Evolutionary conservation across 2,113 vertebrate species (phyloP), one percentile per base, ranked within the genome.

Genomic region (Clarias batrachus): DNA sequence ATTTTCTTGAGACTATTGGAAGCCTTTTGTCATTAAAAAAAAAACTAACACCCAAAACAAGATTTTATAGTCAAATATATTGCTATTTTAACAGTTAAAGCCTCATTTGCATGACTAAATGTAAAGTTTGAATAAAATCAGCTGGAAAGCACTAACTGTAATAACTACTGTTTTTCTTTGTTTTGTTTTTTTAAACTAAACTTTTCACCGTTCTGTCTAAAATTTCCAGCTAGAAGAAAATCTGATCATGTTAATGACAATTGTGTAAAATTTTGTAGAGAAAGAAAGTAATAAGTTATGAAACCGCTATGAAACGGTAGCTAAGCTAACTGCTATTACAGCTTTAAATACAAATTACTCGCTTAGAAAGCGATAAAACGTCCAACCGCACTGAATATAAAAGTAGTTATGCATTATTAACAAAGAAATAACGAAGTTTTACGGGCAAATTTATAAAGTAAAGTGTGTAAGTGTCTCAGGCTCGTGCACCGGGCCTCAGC

Each of bases 401-500:
- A 52, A n/a, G 27, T 9, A 14, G 0, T 52, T 7, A 0, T 19
- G 25, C 0, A 19, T 79, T 57, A 19, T 59, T 57, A 30, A 19
- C 6, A 33, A 17, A 30, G 3, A 79, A 1, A 79, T n/a, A 59
- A 17, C 14, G 33, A 1, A 0, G 3, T 11, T 11, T 4, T 3
- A 6, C 1, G 0, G n/a, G 25, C 0, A 56, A 9, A 57, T 6
- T 2, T 5, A 4, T 25, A 10, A 12, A 25, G 7, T 12, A 74
- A 25, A n/a, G 73, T 54, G 73, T n/a, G 52, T n/a, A 21, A 57
- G 4, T 33, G 77, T 17, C 2, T 30, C 76, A 57, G 14, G 54
- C 54, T 59, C 78, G 78, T 80, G 30, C 78, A 62, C 78, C 57
- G 57, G 78, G 57, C 78, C 78, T 80, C 10, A 14, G 57, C 30